phyloP scores from a whole-genome alignment of 2,888 invertebrate genomes.

The Gisinianus flammeolus region DNA sequence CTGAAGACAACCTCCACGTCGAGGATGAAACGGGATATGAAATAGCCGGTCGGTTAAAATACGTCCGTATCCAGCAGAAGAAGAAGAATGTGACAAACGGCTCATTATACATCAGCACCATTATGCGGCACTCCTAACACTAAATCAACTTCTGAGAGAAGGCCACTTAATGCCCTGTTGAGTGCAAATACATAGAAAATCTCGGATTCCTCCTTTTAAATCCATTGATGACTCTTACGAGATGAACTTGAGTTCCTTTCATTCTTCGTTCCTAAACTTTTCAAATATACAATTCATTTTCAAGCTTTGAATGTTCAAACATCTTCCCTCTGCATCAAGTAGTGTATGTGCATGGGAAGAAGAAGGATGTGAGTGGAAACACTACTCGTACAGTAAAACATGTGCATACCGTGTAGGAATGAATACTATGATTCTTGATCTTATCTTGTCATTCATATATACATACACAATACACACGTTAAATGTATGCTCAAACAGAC shows the following conservation, averaged over 20 bases:
- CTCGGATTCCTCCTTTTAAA: constrained; percentile 10
- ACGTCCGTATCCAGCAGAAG: not conserved
- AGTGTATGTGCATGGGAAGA: no score
- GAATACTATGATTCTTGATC: no score
- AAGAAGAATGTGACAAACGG: constrained; percentile 42
- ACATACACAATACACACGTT: no score
- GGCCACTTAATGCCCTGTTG: constrained; percentile 44
- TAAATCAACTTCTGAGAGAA: constrained; percentile 45
- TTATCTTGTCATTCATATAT: no score
- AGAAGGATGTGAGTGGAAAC: no score
- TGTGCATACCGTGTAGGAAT: no score
- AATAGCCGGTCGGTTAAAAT: not conserved
- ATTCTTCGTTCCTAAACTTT: not conserved
- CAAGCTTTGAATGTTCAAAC: not conserved
- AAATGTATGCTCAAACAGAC: no score
- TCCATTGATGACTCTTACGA: constrained; percentile 20
- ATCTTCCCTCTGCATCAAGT: no score
- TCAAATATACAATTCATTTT: not conserved
- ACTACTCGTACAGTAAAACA: no score
- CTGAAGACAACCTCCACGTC: constrained; percentile 2
- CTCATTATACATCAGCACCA: constrained; percentile 41
- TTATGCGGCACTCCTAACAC: constrained; percentile 32
- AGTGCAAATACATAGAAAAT: constrained; percentile 29
- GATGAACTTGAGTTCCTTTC: not conserved
- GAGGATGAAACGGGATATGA: constrained; percentile 29